phyloP scores from a whole-genome alignment of 2,113 vertebrate species.

The Gobio gobio region DNA sequence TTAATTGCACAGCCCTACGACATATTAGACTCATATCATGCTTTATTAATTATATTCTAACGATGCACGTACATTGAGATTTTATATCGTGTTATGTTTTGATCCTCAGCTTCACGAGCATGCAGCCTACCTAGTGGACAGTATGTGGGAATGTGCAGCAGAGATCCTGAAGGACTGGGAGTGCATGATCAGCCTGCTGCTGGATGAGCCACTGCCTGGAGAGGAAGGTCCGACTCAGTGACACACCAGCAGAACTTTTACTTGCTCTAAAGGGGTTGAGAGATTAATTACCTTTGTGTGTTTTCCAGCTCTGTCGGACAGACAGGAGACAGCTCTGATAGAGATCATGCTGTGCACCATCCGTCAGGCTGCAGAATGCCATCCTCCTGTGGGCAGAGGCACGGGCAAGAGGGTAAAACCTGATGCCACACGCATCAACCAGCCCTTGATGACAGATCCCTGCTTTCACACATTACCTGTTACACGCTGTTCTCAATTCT shows the following conservation, averaged over 20 bases:
- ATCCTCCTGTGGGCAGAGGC: constrained; percentile 97
- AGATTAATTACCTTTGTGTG: constrained; percentile 20
- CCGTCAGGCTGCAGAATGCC: constrained; percentile 96
- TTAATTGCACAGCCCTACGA: too few relatives aligned
- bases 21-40: too few relatives aligned
- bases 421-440: not conserved
- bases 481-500: constrained; percentile 7
- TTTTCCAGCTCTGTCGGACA: constrained; percentile 88
- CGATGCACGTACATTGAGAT: not conserved
- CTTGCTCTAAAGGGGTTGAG: not conserved
- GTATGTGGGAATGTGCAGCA: constrained; percentile 98
- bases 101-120: constrained; percentile 91
- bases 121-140: constrained; percentile 98
- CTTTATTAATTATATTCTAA: not conserved
- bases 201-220: constrained; percentile 94
- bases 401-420: constrained; percentile 94
- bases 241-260: not conserved
- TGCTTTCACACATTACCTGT: not conserved
- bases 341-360: constrained; percentile 99
- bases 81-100: not conserved
- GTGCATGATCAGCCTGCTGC: constrained; percentile 97
- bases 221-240: constrained; percentile 85
- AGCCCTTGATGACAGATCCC: constrained; percentile 1
- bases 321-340: constrained; percentile 96
- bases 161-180: constrained; percentile 99